These are phyloP conservation scores for Hylyphantes graminicola DNA, from an alignment of 1,140 invertebrate species.

Conservation along the genomic window DNA sequence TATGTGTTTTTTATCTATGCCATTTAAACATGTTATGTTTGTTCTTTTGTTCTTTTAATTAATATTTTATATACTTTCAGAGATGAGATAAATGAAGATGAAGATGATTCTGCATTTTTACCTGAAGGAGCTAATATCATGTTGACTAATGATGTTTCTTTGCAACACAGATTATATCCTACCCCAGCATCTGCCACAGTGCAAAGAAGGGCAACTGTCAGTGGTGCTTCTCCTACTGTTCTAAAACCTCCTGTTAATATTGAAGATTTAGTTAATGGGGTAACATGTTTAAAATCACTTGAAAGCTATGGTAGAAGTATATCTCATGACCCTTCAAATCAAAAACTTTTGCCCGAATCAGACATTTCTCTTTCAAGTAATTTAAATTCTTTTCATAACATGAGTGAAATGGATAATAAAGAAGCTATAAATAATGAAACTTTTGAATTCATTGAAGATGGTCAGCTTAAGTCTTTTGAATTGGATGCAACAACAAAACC, in stretches of 20 bases:
- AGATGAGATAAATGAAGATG: conserved; percentile 60
- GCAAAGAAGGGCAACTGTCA: conserved; percentile 87
- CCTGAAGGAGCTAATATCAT: conserved; percentile 31
- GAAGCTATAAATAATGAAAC: too few species aligned
- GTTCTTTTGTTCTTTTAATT: background rate
- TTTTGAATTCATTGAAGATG: too few species aligned
- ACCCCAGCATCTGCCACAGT: conserved; percentile 22
- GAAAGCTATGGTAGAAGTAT: conserved; percentile 54
- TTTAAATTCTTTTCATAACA: background rate
- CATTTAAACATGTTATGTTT: background rate
- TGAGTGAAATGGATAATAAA: too few species aligned
- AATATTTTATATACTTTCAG: conserved; percentile 28
- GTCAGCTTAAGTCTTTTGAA: too few species aligned
- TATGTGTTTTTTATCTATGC: background rate
- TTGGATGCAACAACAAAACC: background rate
- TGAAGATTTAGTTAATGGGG: conserved; percentile 69
- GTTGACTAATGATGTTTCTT: conserved; percentile 3
- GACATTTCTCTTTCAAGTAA: conserved; percentile 3
- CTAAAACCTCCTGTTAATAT: conserved; percentile 76
- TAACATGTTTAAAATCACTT: conserved; percentile 11
- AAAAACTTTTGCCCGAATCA: background rate
- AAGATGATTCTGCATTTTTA: conserved; percentile 65
- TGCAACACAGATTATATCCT: conserved; percentile 16
- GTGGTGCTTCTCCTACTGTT: conserved; percentile 81
- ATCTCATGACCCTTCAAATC: conserved; percentile 54